Evolutionary conservation across 1,140 invertebrate genomes (phyloP).

Genomic region (Drosophila nannoptera): DNA sequence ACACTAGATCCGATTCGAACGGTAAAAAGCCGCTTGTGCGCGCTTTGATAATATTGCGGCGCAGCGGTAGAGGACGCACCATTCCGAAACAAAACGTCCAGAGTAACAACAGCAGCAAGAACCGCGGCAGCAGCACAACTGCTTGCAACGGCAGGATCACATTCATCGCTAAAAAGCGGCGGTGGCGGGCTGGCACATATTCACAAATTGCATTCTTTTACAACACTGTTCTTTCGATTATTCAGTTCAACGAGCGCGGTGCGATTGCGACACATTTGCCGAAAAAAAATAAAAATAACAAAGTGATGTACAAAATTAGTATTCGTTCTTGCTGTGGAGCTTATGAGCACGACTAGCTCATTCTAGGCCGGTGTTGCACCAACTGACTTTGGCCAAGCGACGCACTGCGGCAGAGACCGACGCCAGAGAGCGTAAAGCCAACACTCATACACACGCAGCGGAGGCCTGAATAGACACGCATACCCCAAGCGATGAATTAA

Average conservation of each 20-base stretch:
- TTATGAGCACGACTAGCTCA: slow-evolving; percentile 40
- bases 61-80: slow-evolving; percentile 1
- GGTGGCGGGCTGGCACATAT: background rate
- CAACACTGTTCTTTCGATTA: background rate
- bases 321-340: slow-evolving; percentile 2
- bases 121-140: slow-evolving; percentile 1
- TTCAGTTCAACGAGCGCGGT: background rate
- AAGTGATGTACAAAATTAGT: no score
- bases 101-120: background rate
- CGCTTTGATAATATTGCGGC: slow-evolving; percentile 63
- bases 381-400: slow-evolving; percentile 50
- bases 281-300: slow-evolving; percentile 20
- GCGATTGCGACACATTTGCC: slow-evolving; percentile 1
- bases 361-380: slow-evolving; percentile 68
- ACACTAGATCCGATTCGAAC: slow-evolving; percentile 60
- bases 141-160: slow-evolving; percentile 3
- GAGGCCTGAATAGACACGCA: slow-evolving; percentile 29
- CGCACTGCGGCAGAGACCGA: slow-evolving; percentile 21
- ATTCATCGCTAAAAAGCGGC: slow-evolving; percentile 2
- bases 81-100: slow-evolving; percentile 5
- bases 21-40: slow-evolving; percentile 63
- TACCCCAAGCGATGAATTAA: slow-evolving; percentile 60
- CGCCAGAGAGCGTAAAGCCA: slow-evolving; percentile 21
- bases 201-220: slow-evolving; percentile 28
- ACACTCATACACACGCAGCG: slow-evolving; percentile 23